Conservation (phyloP, 2,888 invertebrate genomes). For the Thecocarcelia acutangulata region DNA sequence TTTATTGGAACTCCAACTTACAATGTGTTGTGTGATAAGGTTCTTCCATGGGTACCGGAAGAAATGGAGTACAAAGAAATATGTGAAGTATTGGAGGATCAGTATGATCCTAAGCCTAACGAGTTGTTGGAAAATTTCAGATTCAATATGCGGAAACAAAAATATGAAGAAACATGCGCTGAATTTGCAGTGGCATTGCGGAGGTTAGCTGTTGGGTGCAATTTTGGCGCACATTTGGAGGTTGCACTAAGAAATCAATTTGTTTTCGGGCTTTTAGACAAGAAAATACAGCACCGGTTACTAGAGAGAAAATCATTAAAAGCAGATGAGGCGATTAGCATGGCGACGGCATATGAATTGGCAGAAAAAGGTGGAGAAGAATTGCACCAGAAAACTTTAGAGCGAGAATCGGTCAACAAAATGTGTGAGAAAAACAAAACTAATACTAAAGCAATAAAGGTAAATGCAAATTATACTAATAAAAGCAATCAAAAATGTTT, state of each 20-base stretch:
- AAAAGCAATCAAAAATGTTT: constrained; percentile 25
- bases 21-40: no score
- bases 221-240: constrained; percentile 50
- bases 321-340: constrained; percentile 43
- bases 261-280: constrained; percentile 58
- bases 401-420: constrained; percentile 22
- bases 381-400: constrained; percentile 41
- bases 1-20: no score
- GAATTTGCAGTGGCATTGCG: constrained; percentile 30
- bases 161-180: not conserved
- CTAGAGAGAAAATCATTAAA: constrained; percentile 47
- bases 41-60: no score
- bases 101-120: constrained; percentile 35
- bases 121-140: constrained; percentile 41
- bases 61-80: not conserved
- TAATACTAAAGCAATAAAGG: not conserved
- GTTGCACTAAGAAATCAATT: constrained; percentile 60
- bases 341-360: constrained; percentile 52
- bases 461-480: not conserved
- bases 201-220: constrained; percentile 34
- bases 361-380: constrained; percentile 63
- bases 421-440: constrained; percentile 32
- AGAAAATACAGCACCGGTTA: constrained; percentile 55
- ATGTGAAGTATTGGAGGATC: constrained; percentile 11
- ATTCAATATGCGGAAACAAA: constrained; percentile 34